These are phyloP conservation scores for Asteroscopus sphinx DNA, from an alignment of 2,888 invertebrate species.

Conservation along the genomic window DNA sequence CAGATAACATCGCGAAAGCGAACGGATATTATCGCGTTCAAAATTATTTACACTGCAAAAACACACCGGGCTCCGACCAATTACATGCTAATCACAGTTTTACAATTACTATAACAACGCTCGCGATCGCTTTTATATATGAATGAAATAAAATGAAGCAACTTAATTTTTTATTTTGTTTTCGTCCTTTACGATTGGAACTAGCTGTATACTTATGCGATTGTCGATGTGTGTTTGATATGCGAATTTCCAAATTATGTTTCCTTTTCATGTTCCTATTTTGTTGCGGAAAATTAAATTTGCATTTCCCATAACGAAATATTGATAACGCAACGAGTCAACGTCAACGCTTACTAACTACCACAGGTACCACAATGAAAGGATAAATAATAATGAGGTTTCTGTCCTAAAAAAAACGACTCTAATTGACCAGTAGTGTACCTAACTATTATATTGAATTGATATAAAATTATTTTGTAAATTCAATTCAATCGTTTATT, in stretches of 20 bases:
- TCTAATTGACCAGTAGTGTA: too few relatives aligned
- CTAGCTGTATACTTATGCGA: slow-evolving; percentile 52
- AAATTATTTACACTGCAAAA: slow-evolving; percentile 71
- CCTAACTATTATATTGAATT: too few relatives aligned
- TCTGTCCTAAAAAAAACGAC: too few relatives aligned
- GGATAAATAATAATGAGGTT: too few relatives aligned
- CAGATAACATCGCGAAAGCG: slow-evolving; percentile 69
- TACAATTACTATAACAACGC: slow-evolving; percentile 72
- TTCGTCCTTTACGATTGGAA: slow-evolving; percentile 28
- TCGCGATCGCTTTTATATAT: slow-evolving; percentile 49
- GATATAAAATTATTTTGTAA: too few relatives aligned
- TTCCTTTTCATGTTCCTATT: slow-evolving; percentile 8
- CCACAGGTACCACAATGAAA: too few relatives aligned
- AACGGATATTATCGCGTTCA: slow-evolving; percentile 63
- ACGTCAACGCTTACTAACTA: too few relatives aligned
- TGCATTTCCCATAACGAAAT: not conserved
- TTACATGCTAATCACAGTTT: slow-evolving; percentile 82
- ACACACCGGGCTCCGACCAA: slow-evolving; percentile 65
- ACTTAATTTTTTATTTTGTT: slow-evolving; percentile 20
- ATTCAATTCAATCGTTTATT: too few relatives aligned
- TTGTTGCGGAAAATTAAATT: not conserved
- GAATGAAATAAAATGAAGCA: slow-evolving; percentile 21
- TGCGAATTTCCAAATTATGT: slow-evolving; percentile 35
- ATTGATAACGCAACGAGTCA: not conserved
- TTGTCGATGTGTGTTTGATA: slow-evolving; percentile 32